Evolutionary conservation across 2,113 vertebrate species (phyloP).

Genomic region (Lichenostomus cassidix): DNA sequence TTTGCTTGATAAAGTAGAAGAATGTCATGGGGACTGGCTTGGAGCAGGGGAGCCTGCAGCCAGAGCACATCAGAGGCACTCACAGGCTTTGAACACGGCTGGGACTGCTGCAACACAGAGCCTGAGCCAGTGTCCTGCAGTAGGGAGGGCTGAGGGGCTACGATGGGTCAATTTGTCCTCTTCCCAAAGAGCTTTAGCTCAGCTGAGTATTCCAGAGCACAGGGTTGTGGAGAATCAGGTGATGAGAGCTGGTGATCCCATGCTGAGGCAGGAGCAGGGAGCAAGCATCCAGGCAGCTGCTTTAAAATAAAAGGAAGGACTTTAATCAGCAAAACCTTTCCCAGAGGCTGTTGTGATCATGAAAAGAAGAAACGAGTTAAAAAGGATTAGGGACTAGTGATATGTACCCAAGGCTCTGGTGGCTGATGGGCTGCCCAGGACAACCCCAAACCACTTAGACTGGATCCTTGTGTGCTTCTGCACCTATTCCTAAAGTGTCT

Average conservation of each 20-base stretch:
- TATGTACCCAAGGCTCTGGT: neutral
- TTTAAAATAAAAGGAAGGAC: neutral
- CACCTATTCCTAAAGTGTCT: neutral
- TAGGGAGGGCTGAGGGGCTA: neutral
- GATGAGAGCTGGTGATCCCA: neutral
- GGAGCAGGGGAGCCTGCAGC: neutral
- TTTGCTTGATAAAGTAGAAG: neutral
- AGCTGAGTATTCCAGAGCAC: accelerated
- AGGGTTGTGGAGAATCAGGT: neutral
- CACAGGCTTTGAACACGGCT: neutral
- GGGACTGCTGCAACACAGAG: neutral
- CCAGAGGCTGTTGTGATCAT: neutral
- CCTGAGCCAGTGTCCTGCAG: neutral
- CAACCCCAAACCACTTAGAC: neutral
- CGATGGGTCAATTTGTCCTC: neutral
- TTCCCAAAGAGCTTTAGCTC: neutral
- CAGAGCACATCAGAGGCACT: neutral
- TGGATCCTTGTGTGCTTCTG: neutral
- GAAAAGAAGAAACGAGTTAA: neutral
- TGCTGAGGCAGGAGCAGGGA: neutral
- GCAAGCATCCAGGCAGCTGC: neutral
- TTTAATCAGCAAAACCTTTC: neutral
- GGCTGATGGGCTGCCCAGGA: neutral
- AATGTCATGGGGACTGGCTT: neutral
- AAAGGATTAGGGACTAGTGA: neutral